A percentile compares a stretch with the other conserved stretches of the same genome.
Conservation (phyloP, 2,797 vertebrate species). For the Pagetopsis macropterus region DNA sequence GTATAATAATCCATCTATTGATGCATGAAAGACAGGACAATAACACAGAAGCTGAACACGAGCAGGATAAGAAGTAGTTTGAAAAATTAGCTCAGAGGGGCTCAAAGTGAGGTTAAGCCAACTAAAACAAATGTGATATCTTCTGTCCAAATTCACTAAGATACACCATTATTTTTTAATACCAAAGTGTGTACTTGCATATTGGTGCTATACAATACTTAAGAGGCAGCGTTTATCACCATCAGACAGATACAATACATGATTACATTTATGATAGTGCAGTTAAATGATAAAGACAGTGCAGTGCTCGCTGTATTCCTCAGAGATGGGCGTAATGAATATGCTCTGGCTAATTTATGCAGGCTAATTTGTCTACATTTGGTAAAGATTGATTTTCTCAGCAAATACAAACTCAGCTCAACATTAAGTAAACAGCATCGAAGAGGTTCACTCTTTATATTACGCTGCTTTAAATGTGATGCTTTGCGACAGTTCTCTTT, state of each 20-base stretch:
- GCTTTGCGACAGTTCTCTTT: constrained; percentile 42
- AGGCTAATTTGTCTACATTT: constrained; percentile 77
- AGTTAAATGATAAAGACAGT: constrained; percentile 77
- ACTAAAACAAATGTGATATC: constrained; percentile 50
- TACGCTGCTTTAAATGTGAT: constrained; percentile 56
- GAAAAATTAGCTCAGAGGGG: constrained; percentile 57
- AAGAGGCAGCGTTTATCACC: constrained; percentile 59
- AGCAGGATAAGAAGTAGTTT: constrained; percentile 54
- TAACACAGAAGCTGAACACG: constrained; percentile 66
- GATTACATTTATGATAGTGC: constrained; percentile 77
- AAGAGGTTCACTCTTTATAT: constrained; percentile 47
- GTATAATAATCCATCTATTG: constrained; percentile 81
- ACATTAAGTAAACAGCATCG: constrained; percentile 61
- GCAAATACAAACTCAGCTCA: constrained; percentile 65
- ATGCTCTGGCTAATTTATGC: constrained; percentile 75
- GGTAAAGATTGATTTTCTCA: constrained; percentile 71
- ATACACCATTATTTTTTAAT: constrained; percentile 32
- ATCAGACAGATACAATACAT: constrained; percentile 74
- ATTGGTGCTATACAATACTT: constrained; percentile 35
- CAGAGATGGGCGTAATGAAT: constrained; percentile 72
- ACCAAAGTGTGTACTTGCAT: constrained; percentile 12
- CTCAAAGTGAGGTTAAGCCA: constrained; percentile 58
- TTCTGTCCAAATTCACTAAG: constrained; percentile 27
- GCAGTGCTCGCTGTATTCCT: constrained; percentile 62
- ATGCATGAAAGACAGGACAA: constrained; percentile 81